Percentiles rank a stretch among this genome's conserved stretches.
Conservation (phyloP, 1,140 invertebrate genomes). For the Temnothorax nylanderi region DNA sequence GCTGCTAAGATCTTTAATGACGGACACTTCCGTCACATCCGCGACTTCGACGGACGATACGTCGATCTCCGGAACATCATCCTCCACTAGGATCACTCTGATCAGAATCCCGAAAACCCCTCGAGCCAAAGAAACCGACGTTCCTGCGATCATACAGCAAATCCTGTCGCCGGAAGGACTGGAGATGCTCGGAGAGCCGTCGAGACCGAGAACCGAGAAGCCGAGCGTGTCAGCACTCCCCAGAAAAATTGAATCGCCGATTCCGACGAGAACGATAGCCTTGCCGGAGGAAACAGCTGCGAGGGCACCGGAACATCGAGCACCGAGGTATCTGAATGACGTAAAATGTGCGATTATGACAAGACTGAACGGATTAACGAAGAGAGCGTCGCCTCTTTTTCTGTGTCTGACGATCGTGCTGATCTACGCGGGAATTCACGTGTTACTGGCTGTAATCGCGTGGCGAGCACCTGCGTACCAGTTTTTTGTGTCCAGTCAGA, state of each 20-base stretch:
- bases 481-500: conserved; percentile 77
- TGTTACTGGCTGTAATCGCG: conserved; percentile 70
- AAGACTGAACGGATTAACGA: not conserved
- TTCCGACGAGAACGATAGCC: not conserved
- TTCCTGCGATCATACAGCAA: not conserved
- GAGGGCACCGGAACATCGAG: not conserved
- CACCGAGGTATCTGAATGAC: not conserved
- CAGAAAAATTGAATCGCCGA: not conserved
- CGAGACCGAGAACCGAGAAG: not conserved
- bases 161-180: not conserved
- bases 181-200: not conserved
- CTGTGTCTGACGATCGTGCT: not conserved
- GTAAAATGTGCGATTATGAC: not conserved
- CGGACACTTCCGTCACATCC: not conserved
- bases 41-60: not conserved
- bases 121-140: not conserved
- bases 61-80: not conserved
- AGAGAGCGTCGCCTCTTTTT: not conserved
- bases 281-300: not conserved
- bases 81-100: not conserved
- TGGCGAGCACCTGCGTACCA: conserved; percentile 75
- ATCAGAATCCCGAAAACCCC: conserved; percentile 1
- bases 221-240: no score
- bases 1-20: not conserved
- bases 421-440: conserved; percentile 55